Percentiles rank a stretch among this genome's conserved stretches.
Evolutionary conservation across 2,113 vertebrate species (phyloP).

Genomic region (Acrocephalus arundinaceus): DNA sequence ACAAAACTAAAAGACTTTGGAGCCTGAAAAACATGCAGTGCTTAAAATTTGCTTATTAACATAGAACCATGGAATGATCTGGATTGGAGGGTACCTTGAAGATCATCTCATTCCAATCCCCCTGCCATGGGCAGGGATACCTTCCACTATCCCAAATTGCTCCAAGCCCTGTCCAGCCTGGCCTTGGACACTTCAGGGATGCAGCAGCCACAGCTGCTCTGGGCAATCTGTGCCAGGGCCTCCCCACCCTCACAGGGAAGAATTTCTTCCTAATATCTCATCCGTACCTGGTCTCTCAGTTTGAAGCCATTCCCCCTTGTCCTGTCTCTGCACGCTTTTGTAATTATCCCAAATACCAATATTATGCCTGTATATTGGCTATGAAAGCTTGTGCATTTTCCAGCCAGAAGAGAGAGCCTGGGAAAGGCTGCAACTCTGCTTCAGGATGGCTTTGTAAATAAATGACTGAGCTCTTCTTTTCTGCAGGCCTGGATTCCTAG

Average conservation of each 20-base stretch:
- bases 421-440: neutral
- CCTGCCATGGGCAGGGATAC: neutral
- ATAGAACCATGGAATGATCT: neutral
- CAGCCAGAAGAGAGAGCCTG: neutral
- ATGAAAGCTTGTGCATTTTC: neutral
- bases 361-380: neutral
- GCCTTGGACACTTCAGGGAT: neutral
- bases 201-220: neutral
- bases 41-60: neutral
- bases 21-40: neutral
- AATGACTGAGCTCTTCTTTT: neutral
- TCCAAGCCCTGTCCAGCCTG: accelerated
- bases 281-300: neutral
- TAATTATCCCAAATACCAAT: neutral
- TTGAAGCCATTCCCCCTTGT: neutral
- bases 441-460: neutral
- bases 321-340: neutral
- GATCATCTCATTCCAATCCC: neutral
- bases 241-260: neutral
- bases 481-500: neutral
- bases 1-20: neutral
- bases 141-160: neutral
- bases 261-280: neutral
- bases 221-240: neutral
- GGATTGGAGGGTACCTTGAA: neutral